phyloP scores from a whole-genome alignment of 2,797 vertebrate genomes.

The Lacerta viridis region DNA sequence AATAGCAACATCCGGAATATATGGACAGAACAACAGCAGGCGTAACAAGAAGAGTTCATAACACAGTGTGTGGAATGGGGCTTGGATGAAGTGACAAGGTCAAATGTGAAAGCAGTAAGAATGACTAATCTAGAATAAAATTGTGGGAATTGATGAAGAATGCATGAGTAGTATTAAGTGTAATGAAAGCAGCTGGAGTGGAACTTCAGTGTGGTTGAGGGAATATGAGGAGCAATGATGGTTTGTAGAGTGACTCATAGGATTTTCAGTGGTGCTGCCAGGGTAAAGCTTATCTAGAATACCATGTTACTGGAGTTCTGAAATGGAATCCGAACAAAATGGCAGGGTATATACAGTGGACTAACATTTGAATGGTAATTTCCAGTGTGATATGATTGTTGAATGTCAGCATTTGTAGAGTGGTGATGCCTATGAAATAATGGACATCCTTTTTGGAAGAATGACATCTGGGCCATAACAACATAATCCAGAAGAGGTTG shows the following conservation, averaged over 20 bases:
- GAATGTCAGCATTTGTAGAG: neutral
- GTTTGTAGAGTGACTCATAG: neutral
- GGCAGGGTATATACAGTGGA: neutral
- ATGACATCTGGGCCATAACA: neutral
- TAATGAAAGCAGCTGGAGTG: neutral
- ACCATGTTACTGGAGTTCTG: neutral
- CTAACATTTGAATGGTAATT: neutral
- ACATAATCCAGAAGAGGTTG: neutral
- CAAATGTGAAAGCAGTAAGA: slow-evolving; percentile 7
- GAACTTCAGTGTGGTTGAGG: neutral
- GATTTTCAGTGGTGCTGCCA: neutral
- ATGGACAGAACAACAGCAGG: neutral
- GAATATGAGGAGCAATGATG: neutral
- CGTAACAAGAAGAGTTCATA: neutral
- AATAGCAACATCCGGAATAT: neutral
- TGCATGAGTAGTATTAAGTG: slow-evolving; percentile 1
- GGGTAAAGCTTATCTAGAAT: neutral
- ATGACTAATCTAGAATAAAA: neutral
- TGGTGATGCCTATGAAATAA: neutral
- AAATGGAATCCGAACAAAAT: neutral
- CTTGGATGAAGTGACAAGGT: neutral
- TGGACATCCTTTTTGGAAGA: neutral
- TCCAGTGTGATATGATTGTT: neutral
- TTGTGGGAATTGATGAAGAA: neutral
- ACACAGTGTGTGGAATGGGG: neutral